Percentiles rank a stretch among this genome's conserved stretches.
Evolutionary conservation across 2,797 vertebrate species (phyloP).

Genomic region (Hippoglossus hippoglossus): DNA sequence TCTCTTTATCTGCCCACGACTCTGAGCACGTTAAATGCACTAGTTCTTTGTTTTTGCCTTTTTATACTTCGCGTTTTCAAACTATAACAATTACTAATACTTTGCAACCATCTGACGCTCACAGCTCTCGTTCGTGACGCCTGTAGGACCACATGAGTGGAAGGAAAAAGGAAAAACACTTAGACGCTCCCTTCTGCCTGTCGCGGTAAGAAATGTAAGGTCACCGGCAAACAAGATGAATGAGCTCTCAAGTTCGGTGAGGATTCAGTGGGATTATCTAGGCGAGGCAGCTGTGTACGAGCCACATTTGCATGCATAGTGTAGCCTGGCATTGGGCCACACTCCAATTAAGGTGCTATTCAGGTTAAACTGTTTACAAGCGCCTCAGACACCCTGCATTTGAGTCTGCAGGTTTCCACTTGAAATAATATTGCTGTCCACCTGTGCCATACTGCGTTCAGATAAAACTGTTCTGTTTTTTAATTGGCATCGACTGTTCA

Average conservation of each 20-base stretch:
- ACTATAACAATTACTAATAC: neutral
- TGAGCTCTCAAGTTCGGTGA: slow-evolving; percentile 15
- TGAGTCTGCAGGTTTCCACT: slow-evolving; percentile 11
- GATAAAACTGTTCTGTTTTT: neutral
- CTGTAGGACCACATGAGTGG: neutral
- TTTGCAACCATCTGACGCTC: slow-evolving; percentile 9
- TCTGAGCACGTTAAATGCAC: slow-evolving; percentile 1
- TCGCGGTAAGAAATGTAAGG: slow-evolving; percentile 16
- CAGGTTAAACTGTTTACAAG: slow-evolving; percentile 44
- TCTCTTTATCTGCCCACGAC: slow-evolving; percentile 1
- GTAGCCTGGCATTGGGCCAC: slow-evolving; percentile 2
- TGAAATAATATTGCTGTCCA: slow-evolving; percentile 17
- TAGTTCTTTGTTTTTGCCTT: slow-evolving; percentile 5
- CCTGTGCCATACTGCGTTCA: neutral
- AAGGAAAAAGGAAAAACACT: neutral
- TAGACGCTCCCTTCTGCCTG: neutral
- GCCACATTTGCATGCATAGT: slow-evolving; percentile 20
- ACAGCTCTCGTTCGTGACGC: neutral
- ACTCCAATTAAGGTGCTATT: slow-evolving; percentile 36
- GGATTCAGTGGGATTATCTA: slow-evolving; percentile 36
- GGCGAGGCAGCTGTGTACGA: slow-evolving; percentile 7
- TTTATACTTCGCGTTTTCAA: slow-evolving; percentile 1
- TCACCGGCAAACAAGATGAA: slow-evolving; percentile 38
- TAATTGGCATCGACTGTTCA: neutral
- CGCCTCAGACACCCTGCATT: slow-evolving; percentile 20